Evolutionary conservation across 2,113 vertebrate species (phyloP), one percentile per base, ranked within the genome.

Genomic region (Prinia subflava): DNA sequence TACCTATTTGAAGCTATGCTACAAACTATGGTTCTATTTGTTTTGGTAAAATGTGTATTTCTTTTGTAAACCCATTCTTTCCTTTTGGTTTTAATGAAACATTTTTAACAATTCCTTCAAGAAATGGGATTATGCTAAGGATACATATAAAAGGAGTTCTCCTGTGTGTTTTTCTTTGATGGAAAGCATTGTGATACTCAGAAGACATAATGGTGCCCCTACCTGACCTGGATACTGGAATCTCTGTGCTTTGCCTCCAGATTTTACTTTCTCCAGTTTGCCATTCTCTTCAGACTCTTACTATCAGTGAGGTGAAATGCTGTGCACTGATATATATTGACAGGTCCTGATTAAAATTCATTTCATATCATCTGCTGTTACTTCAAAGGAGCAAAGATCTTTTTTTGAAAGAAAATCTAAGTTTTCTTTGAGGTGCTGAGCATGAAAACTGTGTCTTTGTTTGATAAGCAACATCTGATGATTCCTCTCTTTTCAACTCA

Each of bases 311-410:
- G 90, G 96, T 84, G 78, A 97, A 97, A 92, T 94, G 70, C 68
- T 92, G 53, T 90, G 89, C 56, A 73, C 94, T 95, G 95, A 96
- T 90, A 96, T 94, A 89, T 97, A 98, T 97, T 90, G 91, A 94
- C 95, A 97, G 89, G 37, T 92, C 56, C 90, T 94, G 71, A 95
- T 98, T 97, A 98, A 98, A 98, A 98, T 98, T 98, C 97, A 88
- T 95, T 97, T 92, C 96, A 97, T 95, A 94, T 96, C 4, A 4
- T 86, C 90, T 85, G 95, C 83, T 94, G 91, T 94, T 93, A 84
- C 96, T 98, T 98, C 97, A 98, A 97, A 97, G 91, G 91, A 97
- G 95, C 87, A 98, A 97, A 97, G 87, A 39, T 59, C 69, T 93
- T 92, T 63, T 87, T 87, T 67, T 79, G 39, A 60, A 89, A 53